A percentile compares a stretch with the other conserved stretches of the same genome.
Evolutionary conservation across 2,113 vertebrate species (phyloP).

Genomic region (Orycteropus afer): DNA sequence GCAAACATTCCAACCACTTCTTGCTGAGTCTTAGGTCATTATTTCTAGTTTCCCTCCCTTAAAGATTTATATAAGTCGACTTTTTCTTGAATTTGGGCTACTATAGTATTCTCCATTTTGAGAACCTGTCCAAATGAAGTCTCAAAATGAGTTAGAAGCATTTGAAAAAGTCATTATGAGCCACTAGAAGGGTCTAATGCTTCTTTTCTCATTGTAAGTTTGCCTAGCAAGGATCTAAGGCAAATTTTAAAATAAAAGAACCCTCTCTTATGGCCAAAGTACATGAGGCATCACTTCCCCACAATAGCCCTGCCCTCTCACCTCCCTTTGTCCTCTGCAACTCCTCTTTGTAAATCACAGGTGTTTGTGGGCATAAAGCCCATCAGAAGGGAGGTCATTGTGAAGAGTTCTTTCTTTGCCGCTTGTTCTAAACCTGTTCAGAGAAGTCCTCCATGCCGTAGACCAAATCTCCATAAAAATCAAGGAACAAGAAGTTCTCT

Average conservation of each 20-base stretch:
- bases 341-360: slow-evolving; percentile 89
- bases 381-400: slow-evolving; percentile 86
- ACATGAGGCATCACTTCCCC: slow-evolving; percentile 79
- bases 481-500: slow-evolving; percentile 89
- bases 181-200: slow-evolving; percentile 21
- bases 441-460: slow-evolving; percentile 89
- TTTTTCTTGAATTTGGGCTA: slow-evolving; percentile 1
- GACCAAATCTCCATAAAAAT: slow-evolving; percentile 93
- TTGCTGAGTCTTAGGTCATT: neutral
- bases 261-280: slow-evolving; percentile 74
- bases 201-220: slow-evolving; percentile 55
- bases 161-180: slow-evolving; percentile 70
- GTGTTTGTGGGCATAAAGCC: slow-evolving; percentile 89
- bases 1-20: neutral
- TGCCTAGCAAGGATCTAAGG: slow-evolving; percentile 56
- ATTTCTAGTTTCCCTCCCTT: neutral
- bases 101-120: neutral
- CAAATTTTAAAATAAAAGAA: slow-evolving; percentile 71
- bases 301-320: slow-evolving; percentile 75
- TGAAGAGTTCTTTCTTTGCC: slow-evolving; percentile 87
- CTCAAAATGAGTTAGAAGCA: slow-evolving; percentile 39
- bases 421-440: slow-evolving; percentile 90
- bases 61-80: neutral
- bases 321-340: slow-evolving; percentile 75
- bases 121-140: slow-evolving; percentile 17